Evolutionary conservation across 2,797 vertebrate genomes (phyloP).

Genomic region (Hipposideros larvatus): DNA sequence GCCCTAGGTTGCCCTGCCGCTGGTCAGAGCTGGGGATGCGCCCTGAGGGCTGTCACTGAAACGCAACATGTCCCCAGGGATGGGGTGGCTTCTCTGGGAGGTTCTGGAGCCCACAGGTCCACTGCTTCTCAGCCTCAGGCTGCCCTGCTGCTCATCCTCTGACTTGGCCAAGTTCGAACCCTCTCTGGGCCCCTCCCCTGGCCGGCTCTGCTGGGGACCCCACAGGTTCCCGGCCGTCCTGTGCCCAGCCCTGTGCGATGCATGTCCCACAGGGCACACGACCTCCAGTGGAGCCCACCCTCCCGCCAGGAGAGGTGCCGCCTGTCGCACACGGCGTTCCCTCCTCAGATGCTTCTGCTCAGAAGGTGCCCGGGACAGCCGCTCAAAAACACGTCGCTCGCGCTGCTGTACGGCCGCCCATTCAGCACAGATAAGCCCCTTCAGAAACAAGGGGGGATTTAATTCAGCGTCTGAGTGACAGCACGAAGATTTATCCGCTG

Average conservation of each 20-base stretch:
- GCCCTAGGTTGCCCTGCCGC: background rate
- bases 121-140: background rate
- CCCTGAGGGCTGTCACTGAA: background rate
- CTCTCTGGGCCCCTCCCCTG: too few relatives aligned
- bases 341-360: conserved; percentile 85
- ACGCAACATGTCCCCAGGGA: too few relatives aligned
- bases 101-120: background rate
- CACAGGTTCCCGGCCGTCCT: background rate
- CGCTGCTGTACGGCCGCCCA: conserved; percentile 96
- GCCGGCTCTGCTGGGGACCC: background rate
- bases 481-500: conserved; percentile 99
- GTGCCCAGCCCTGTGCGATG: fast-evolving
- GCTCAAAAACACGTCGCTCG: conserved; percentile 94
- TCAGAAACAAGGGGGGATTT: conserved; percentile 98
- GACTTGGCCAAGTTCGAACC: background rate
- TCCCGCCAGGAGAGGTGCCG: fast-evolving
- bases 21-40: background rate
- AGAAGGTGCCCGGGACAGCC: conserved; percentile 90
- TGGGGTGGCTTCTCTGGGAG: background rate
- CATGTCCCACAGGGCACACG: background rate
- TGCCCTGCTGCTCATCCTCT: background rate
- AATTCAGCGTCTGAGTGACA: conserved; percentile 99
- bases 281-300: background rate
- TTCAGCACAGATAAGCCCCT: conserved; percentile 99
- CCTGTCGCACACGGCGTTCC: background rate